phyloP scores from a whole-genome alignment of 2,113 vertebrate genomes.

The Promerops cafer region DNA sequence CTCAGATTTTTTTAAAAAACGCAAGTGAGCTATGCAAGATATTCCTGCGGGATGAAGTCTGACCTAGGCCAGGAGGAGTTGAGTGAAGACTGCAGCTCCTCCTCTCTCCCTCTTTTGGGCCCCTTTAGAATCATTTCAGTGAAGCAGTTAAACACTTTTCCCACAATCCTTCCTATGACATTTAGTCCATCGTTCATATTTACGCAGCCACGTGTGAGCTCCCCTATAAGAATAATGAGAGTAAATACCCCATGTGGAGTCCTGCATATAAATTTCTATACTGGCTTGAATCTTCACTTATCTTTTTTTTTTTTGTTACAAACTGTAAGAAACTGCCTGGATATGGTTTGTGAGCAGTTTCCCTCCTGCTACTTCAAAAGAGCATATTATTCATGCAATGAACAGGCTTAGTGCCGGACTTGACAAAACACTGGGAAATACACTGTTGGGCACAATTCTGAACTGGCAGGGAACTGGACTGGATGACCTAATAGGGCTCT shows the following conservation, averaged over 20 bases:
- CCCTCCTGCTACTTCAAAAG: conserved; percentile 60
- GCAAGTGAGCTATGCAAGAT: neutral
- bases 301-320: neutral
- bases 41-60: neutral
- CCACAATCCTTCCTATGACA: neutral
- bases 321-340: neutral
- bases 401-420: conserved; percentile 9
- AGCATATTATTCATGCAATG: conserved; percentile 50
- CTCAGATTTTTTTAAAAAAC: neutral
- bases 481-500: conserved; percentile 51
- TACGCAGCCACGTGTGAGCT: neutral
- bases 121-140: conserved; percentile 3
- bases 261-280: neutral
- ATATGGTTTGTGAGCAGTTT: neutral
- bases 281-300: neutral
- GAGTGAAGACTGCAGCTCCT: conserved; percentile 6
- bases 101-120: conserved; percentile 17
- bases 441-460: conserved; percentile 51
- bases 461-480: conserved; percentile 49
- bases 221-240: neutral
- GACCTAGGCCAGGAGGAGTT: neutral
- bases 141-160: conserved; percentile 20
- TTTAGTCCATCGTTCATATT: conserved; percentile 18
- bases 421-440: conserved; percentile 53
- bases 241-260: neutral